Percentiles rank a stretch among this genome's conserved stretches.
Evolutionary conservation across 1,140 invertebrate genomes (phyloP).

Genomic region (Papilio xuthus): DNA sequence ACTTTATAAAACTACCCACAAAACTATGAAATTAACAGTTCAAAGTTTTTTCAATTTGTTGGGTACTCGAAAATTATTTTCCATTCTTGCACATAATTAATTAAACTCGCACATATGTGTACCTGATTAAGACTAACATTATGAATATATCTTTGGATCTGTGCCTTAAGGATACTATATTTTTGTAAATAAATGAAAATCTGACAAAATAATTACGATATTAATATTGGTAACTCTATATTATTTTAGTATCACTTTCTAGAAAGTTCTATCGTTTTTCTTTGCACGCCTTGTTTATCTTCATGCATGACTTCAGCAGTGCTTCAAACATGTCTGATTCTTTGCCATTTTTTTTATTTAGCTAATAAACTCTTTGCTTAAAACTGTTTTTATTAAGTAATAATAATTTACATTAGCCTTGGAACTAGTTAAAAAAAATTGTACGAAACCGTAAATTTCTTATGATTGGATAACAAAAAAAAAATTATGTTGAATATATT

Average conservation of each 20-base stretch:
- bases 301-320: background rate
- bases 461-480: background rate
- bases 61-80: too few species aligned
- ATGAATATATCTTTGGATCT: too few species aligned
- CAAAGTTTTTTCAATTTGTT: too few species aligned
- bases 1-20: too few species aligned
- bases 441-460: background rate
- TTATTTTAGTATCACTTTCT: background rate
- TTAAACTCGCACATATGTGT: too few species aligned
- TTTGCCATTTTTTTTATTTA: background rate
- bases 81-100: too few species aligned
- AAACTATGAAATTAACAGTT: too few species aligned
- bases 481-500: background rate
- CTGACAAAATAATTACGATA: too few species aligned
- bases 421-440: background rate
- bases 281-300: background rate
- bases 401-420: conserved; percentile 25
- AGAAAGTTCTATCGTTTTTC: background rate
- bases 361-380: background rate
- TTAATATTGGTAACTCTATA: background rate
- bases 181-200: too few species aligned
- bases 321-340: background rate
- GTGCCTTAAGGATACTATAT: too few species aligned
- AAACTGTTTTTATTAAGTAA: background rate
- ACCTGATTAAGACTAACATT: too few species aligned